Evolutionary conservation across 2,113 vertebrate species (phyloP).

Genomic region (Phalacrocorax brasilianus): DNA sequence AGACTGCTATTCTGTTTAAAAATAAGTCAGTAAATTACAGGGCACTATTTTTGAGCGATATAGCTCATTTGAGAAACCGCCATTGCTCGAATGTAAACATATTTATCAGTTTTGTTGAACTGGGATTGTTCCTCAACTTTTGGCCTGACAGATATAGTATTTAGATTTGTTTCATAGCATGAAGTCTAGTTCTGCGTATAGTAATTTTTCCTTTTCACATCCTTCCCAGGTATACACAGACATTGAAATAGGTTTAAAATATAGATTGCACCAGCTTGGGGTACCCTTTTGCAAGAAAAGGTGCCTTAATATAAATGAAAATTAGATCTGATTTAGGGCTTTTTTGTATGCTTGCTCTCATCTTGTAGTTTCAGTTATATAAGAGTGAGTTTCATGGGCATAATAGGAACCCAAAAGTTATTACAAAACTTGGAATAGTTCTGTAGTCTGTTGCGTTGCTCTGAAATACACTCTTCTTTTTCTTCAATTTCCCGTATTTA

Average conservation of each 20-base stretch:
- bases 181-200: neutral
- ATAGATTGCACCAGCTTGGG: neutral
- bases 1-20: neutral
- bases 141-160: neutral
- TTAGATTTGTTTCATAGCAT: neutral
- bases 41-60: neutral
- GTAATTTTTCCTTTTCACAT: neutral
- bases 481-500: neutral
- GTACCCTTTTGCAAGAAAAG: neutral
- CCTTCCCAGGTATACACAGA: neutral
- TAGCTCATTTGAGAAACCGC: neutral
- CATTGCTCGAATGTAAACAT: neutral
- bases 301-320: neutral
- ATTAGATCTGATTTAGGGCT: neutral
- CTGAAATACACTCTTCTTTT: neutral
- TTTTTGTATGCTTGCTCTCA: neutral
- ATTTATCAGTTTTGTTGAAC: neutral
- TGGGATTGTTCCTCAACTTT: neutral
- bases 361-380: neutral
- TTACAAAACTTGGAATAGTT: neutral
- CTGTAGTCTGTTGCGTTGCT: neutral
- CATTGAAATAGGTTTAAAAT: neutral
- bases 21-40: neutral
- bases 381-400: neutral
- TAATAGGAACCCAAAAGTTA: neutral